phyloP scores from a whole-genome alignment of 2,113 vertebrate species.

The Lathamus discolor region DNA sequence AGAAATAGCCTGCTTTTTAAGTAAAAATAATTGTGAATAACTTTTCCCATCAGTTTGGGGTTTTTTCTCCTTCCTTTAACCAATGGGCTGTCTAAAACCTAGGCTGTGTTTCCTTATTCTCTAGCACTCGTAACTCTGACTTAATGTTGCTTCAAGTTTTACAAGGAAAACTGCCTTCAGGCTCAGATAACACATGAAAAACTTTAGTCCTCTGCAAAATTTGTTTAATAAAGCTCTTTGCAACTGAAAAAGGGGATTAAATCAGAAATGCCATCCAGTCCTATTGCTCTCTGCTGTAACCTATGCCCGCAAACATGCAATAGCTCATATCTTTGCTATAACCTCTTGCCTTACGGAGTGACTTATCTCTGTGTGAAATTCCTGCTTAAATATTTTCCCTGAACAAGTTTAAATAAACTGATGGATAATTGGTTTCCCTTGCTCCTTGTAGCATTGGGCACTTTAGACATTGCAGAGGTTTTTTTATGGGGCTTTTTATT shows the following conservation, averaged over 20 bases:
- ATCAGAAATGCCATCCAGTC: background rate
- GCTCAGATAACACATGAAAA: background rate
- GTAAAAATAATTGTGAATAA: background rate
- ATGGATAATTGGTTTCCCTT: background rate
- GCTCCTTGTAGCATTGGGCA: background rate
- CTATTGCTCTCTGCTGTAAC: background rate
- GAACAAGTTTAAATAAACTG: constrained; percentile 63
- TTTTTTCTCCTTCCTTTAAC: background rate
- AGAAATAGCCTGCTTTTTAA: background rate
- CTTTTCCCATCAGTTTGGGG: background rate
- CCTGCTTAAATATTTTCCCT: constrained; percentile 56
- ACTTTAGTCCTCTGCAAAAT: background rate
- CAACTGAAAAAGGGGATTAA: background rate
- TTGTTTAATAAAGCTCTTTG: constrained; percentile 19
- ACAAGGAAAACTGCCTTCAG: constrained; percentile 1
- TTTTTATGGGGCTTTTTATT: background rate
- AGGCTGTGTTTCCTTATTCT: constrained; percentile 17
- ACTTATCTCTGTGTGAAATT: constrained; percentile 43
- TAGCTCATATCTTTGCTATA: background rate
- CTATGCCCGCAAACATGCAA: background rate
- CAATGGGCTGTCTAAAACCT: background rate
- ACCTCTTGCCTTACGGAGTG: background rate
- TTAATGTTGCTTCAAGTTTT: background rate
- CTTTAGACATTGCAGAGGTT: background rate
- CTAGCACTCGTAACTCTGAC: background rate